These are phyloP conservation scores for Callopanchax toddi DNA, from an alignment of 2,113 vertebrate species.

Conservation along the genomic window DNA sequence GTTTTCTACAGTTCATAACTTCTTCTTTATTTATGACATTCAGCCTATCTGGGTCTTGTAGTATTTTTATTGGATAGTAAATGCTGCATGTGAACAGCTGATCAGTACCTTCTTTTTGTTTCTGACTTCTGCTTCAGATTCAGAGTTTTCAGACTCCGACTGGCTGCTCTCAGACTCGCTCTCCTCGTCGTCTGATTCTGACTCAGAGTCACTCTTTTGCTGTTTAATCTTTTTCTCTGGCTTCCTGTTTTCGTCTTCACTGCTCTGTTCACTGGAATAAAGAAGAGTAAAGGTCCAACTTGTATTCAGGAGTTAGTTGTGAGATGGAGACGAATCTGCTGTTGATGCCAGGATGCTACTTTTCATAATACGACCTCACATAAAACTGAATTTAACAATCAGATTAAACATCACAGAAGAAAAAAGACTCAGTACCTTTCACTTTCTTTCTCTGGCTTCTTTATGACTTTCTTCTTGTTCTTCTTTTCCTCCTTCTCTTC, in stretches of 20 bases:
- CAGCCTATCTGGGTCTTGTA: too few species aligned
- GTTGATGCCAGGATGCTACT: too few species aligned
- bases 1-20: background rate
- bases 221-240: constrained; percentile 72
- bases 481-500: constrained; percentile 81
- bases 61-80: too few species aligned
- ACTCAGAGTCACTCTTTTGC: constrained; percentile 69
- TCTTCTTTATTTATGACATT: too few species aligned
- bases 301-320: too few species aligned
- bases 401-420: background rate
- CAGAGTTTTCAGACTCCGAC: constrained; percentile 84
- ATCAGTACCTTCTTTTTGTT: constrained; percentile 80
- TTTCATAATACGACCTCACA: background rate
- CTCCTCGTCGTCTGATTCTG: constrained; percentile 85
- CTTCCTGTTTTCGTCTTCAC: constrained; percentile 77
- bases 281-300: constrained; percentile 15
- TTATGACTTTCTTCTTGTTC: constrained; percentile 77
- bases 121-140: constrained; percentile 80
- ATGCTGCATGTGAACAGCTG: background rate
- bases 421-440: constrained; percentile 46
- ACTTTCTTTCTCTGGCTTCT: constrained; percentile 68
- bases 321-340: too few species aligned
- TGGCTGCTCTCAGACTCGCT: constrained; percentile 89
- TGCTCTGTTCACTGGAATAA: constrained; percentile 85
- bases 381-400: too few species aligned